Conservation (phyloP, 2,888 invertebrate genomes). For the Drosophila borealis region DNA sequence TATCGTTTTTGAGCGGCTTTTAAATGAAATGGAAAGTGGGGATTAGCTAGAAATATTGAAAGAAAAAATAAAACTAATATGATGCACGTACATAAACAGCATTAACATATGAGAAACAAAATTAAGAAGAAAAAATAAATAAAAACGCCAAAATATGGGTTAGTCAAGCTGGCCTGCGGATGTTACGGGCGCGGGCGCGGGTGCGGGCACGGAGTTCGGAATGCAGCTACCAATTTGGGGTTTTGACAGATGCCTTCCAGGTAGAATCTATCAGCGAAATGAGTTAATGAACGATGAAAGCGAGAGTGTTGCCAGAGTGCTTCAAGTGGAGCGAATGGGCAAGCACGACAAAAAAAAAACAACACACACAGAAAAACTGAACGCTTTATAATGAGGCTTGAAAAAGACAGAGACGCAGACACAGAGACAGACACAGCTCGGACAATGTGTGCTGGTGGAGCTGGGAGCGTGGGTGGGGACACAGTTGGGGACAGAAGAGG, state of each 20-base stretch:
- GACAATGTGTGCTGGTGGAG: slow-evolving; percentile 49
- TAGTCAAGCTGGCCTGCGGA: slow-evolving; percentile 13
- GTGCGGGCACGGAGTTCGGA: too few relatives aligned
- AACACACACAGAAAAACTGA: slow-evolving; percentile 11
- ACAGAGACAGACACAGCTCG: slow-evolving; percentile 11
- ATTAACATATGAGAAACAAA: slow-evolving; percentile 46
- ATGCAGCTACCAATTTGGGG: too few relatives aligned
- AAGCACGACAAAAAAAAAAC: not conserved
- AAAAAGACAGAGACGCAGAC: slow-evolving; percentile 32
- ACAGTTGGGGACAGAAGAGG: slow-evolving; percentile 44
- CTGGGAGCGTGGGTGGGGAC: slow-evolving; percentile 37
- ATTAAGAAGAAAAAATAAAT: slow-evolving; percentile 19
- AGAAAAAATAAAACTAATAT: slow-evolving; percentile 29
- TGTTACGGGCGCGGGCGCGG: too few relatives aligned
- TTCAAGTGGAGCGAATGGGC: slow-evolving; percentile 36
- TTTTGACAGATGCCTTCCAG: slow-evolving; percentile 44
- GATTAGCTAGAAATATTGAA: slow-evolving; percentile 38
- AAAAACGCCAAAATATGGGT: slow-evolving; percentile 11
- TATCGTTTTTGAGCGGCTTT: slow-evolving; percentile 1
- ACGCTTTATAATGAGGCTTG: slow-evolving; percentile 48
- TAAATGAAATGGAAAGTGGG: slow-evolving; percentile 73
- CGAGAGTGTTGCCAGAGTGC: slow-evolving; percentile 76
- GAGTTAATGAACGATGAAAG: slow-evolving; percentile 56
- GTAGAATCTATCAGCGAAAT: slow-evolving; percentile 61
- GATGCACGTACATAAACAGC: slow-evolving; percentile 52